Evolutionary conservation across 2,113 vertebrate species (phyloP).

Genomic region (Neogale vison): DNA sequence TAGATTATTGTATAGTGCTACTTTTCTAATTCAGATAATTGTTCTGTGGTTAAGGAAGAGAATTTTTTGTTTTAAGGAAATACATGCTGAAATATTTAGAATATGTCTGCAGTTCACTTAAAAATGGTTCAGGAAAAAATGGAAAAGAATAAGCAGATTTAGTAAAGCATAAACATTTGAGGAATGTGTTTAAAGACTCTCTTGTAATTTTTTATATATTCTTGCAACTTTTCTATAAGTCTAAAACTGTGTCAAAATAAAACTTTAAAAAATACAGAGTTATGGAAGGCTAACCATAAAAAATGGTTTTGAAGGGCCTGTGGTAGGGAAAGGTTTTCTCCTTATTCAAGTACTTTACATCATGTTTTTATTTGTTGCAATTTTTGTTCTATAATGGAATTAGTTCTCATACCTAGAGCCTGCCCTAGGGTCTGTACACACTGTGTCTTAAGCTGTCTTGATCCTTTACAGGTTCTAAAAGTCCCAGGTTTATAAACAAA

Average conservation of each 20-base stretch:
- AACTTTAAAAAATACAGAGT: background rate
- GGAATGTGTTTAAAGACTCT: background rate
- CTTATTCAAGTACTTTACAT: background rate
- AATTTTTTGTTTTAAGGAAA: conserved; percentile 54
- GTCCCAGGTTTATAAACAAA: conserved; percentile 32
- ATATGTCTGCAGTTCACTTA: conserved; percentile 44
- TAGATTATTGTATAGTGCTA: conserved; percentile 49
- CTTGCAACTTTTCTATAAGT: background rate
- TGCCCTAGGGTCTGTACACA: background rate
- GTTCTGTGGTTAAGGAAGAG: conserved; percentile 25
- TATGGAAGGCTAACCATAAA: background rate
- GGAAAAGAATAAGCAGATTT: conserved; percentile 25
- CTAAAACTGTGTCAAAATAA: conserved; percentile 40
- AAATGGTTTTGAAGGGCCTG: background rate
- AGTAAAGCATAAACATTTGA: conserved; percentile 35
- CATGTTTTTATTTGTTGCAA: conserved; percentile 7
- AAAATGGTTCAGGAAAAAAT: background rate
- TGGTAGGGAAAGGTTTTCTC: conserved; percentile 4
- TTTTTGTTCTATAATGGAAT: conserved; percentile 19
- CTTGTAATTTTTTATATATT: conserved; percentile 25
- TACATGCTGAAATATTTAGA: conserved; percentile 53
- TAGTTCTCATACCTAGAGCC: background rate
- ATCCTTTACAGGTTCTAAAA: background rate
- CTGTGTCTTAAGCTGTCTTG: background rate
- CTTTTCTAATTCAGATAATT: conserved; percentile 58